These are phyloP conservation scores for Drosophila pullipes DNA, from an alignment of 2,888 invertebrate genomes.

Conservation along the genomic window DNA sequence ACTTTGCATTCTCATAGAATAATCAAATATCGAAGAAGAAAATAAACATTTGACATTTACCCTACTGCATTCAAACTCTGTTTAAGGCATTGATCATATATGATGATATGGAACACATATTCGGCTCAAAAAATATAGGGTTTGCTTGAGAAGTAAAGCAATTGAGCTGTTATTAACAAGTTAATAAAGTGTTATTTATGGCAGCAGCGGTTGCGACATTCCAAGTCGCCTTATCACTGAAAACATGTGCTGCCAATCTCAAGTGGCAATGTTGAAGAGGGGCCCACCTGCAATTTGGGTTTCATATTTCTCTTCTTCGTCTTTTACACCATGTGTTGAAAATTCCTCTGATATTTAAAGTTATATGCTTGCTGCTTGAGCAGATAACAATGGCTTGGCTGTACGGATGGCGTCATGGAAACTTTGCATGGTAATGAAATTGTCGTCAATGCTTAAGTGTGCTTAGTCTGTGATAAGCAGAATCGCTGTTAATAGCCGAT, in stretches of 20 bases:
- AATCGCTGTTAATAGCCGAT: neutral
- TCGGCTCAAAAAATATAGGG: neutral
- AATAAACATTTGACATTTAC: neutral
- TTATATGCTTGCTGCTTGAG: slow-evolving; percentile 41
- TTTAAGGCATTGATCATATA: neutral
- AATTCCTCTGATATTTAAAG: slow-evolving; percentile 23
- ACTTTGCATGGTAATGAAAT: slow-evolving; percentile 43
- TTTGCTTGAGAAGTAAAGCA: too few species aligned
- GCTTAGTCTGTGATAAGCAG: slow-evolving; percentile 4
- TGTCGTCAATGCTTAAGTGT: slow-evolving; percentile 24
- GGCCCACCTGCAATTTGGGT: slow-evolving; percentile 24
- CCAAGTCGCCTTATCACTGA: slow-evolving; percentile 20
- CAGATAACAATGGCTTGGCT: slow-evolving; percentile 40
- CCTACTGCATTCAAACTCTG: neutral
- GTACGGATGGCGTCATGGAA: slow-evolving; percentile 59
- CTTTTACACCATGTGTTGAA: neutral
- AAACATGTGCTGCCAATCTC: slow-evolving; percentile 35
- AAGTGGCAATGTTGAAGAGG: slow-evolving; percentile 32
- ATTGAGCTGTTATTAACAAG: neutral
- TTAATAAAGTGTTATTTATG: slow-evolving; percentile 39
- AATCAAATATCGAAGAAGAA: neutral
- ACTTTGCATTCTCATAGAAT: slow-evolving; percentile 10
- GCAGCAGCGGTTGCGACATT: neutral
- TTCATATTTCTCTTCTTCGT: slow-evolving; percentile 3
- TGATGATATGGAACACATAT: neutral